Base-by-base conservation (phyloP, 37 sponge, comb jelly and placozoan genomes). In the Cladorhizidae sp. region DNA sequence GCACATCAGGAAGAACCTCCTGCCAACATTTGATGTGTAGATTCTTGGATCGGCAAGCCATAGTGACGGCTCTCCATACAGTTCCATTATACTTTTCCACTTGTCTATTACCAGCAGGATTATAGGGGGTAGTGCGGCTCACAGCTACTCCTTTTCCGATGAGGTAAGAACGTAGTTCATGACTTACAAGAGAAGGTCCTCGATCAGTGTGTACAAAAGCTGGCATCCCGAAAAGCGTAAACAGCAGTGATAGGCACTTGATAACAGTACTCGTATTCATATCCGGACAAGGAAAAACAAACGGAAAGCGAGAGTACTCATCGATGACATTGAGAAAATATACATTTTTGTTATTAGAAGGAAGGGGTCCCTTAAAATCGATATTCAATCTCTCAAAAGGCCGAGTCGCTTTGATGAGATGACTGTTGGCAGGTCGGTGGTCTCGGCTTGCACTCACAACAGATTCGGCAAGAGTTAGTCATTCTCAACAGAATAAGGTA, bases 331-430 rank as follows among this genome's bases (percentile, higher is more conserved):
- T 72, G 17, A 72, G 72, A 25, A 72, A 72, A 50, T 43, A 72
- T 9, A 43, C 25, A 40, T 72, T 43, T 26, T 72, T 37, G 49
- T 42, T 72, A 36, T 72, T 72, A 43, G 72, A 41, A 18, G 29
- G 20, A 72, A 69, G 41, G 49, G 72, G 72, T 18, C 50, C 43
- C 20, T 72, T 72, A 40, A 72, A 72, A 72, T 72, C 72, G n/a
- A 72, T 72, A 26, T 72, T 72, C 36, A 72, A 36, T 7, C 72
- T 29, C 72, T 72, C 72, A 43, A 72, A 72, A 7, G 72, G 72
- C 7, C 18, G 72, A 45, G 72, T 45, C 5, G 59, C 8, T 21
- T 58, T 58, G 11, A 52, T 52, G 15, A 52, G 54, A 15, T 52
- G 54, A 18, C 15, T 15, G 11, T 52, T 11, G 54, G 15, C 15